Base-by-base conservation (phyloP, 2,888 invertebrate genomes). In the Caenorhabditis virilis region DNA sequence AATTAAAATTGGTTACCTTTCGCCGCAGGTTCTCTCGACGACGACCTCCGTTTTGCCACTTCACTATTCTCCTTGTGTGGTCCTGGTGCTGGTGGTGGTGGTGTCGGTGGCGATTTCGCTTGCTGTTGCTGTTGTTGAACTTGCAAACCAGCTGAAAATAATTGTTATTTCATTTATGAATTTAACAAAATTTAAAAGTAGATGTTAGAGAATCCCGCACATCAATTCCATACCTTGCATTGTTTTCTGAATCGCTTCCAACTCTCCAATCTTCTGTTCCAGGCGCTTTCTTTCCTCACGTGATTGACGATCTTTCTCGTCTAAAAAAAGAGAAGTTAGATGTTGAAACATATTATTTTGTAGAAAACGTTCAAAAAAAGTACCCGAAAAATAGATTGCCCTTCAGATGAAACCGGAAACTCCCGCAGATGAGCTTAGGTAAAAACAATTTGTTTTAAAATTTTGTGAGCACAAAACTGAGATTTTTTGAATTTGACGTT, bases 221-320 rank as follows among this genome's bases (percentile, higher is more conserved):
- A 11, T 42, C 20, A 4, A 22, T 6, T 11, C 4, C 63, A 42
- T 16, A 71, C 73, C 77, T 57, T 80, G 77, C 69, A 82, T 74
- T 4, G 79, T 74, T 49, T 74, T 72, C 68, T 83, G 83, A 23
- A 85, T 76, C 25, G 78, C 73, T 61, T 94, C 93, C 75, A 95
- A 85, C 85, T 95, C 93, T 72, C 91, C 89, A 68, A 95, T 91
- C 84, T 93, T 92, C 70, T 90, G 91, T 84, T 95, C 93, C 59
- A 95, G 86, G 86, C 92, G 88, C 47, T 90, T 91, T 84, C 94
- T 91, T 36, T 93, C 86, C 83, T 92, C 90, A 73, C 91, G 89
- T 0, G 92, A 91, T 85, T 94, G 93, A 61, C 85, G 85, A 83
- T 93, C 92, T 79, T 91, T 91, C 77, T 90, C 89, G n/a, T 66